A percentile compares a stretch with the other conserved stretches of the same genome.
Conservation (phyloP, 2,888 invertebrate genomes). For the Hirtodrosophila histrioides region DNA sequence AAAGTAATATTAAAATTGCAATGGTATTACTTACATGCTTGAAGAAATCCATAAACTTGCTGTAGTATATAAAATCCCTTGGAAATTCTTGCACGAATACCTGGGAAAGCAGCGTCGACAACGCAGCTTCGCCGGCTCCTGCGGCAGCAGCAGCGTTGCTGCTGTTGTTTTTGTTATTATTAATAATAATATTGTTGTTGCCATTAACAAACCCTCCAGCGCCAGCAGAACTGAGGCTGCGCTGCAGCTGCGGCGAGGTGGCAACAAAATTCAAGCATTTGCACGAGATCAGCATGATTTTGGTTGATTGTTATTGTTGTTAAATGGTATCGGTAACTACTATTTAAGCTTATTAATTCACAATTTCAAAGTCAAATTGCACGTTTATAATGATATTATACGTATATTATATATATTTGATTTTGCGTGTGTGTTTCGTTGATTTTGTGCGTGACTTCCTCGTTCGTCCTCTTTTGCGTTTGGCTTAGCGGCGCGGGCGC, state of each 20-base stretch:
- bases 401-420: conserved; percentile 8
- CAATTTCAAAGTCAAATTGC: conserved; percentile 38
- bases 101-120: conserved; percentile 57
- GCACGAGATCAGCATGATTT: conserved; percentile 86
- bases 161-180: conserved; percentile 31
- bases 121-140: conserved; percentile 33
- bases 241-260: conserved; percentile 53
- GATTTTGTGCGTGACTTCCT: conserved; percentile 55
- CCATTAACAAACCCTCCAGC: conserved; percentile 19
- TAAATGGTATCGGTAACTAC: conserved; percentile 29
- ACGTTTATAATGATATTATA: conserved; percentile 9
- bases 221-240: conserved; percentile 16
- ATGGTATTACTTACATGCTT: conserved; percentile 76
- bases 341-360: conserved; percentile 27
- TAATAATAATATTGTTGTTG: conserved; percentile 27
- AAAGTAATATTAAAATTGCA: conserved; percentile 1
- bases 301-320: conserved; percentile 19
- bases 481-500: conserved; percentile 56
- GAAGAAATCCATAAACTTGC: conserved; percentile 79
- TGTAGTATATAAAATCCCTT: conserved; percentile 71
- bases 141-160: neutral
- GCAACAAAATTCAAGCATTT: conserved; percentile 89
- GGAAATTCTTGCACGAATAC: conserved; percentile 69
- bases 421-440: conserved; percentile 1
- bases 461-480: conserved; percentile 55